Evolutionary conservation across 2,113 vertebrate genomes (phyloP).

Genomic region (Oryctolagus cuniculus): DNA sequence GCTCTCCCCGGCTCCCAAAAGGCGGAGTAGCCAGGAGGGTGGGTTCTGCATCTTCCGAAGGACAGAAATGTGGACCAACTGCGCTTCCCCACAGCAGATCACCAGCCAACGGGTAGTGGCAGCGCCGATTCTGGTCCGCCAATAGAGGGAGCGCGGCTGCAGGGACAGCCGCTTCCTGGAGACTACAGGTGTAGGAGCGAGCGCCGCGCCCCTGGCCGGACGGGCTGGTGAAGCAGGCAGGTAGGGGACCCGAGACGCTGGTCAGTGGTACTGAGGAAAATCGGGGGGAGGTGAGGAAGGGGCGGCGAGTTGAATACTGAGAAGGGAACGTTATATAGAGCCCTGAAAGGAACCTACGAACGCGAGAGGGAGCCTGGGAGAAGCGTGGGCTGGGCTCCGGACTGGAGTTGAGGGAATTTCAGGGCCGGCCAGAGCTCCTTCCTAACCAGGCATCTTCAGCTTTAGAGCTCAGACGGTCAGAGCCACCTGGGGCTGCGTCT

Average conservation of each 20-base stretch:
- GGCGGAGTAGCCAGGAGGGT: rapidly evolving
- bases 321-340: neutral
- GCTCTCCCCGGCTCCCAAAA: neutral
- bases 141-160: conserved; percentile 28
- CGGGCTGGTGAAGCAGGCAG: conserved; percentile 23
- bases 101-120: conserved; percentile 44
- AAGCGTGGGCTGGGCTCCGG: neutral
- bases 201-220: neutral
- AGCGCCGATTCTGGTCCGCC: neutral
- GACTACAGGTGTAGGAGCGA: neutral
- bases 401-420: neutral
- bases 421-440: neutral
- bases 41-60: neutral
- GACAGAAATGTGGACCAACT: conserved; percentile 22
- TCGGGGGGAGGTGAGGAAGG: neutral
- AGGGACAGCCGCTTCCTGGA: conserved; percentile 70
- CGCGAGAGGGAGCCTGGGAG: neutral
- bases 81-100: rapidly evolving
- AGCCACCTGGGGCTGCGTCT: neutral
- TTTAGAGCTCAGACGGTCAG: neutral
- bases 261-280: neutral
- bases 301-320: neutral
- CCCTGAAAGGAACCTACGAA: neutral
- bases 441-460: neutral
- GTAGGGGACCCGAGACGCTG: neutral